These are phyloP conservation scores for Python bivittatus DNA, from an alignment of 2,113 vertebrate species.

Conservation along the genomic window DNA sequence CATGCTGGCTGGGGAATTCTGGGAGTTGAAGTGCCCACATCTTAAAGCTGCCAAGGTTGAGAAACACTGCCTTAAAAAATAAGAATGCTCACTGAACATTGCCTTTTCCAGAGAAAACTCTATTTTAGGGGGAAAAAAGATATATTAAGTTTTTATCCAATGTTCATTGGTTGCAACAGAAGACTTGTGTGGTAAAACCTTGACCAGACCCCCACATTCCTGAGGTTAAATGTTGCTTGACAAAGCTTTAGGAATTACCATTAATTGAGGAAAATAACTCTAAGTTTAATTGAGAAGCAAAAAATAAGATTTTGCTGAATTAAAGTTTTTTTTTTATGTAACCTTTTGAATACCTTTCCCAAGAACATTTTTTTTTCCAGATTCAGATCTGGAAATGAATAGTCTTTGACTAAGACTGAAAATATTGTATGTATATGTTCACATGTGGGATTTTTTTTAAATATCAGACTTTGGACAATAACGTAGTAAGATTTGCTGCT, in stretches of 20 bases:
- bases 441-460: not conserved
- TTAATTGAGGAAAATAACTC: too few relatives aligned
- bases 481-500: slow-evolving; percentile 41
- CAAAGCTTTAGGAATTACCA: not conserved
- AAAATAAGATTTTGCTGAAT: not conserved
- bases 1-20: too few relatives aligned
- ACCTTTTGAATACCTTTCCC: not conserved
- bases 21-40: too few relatives aligned
- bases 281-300: not conserved
- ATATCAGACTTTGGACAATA: slow-evolving; percentile 38
- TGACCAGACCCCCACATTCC: not conserved
- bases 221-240: not conserved
- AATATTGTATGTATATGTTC: not conserved
- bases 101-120: slow-evolving; percentile 2
- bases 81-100: slow-evolving; percentile 39
- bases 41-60: too few relatives aligned
- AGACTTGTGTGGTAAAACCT: not conserved
- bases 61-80: not conserved
- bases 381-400: not conserved
- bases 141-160: not conserved
- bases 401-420: not conserved
- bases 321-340: not conserved
- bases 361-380: not conserved
- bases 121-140: not conserved
- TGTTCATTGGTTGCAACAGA: not conserved